Evolutionary conservation across 2,113 vertebrate species (phyloP).

Genomic region (Myrmophylax atrothorax): DNA sequence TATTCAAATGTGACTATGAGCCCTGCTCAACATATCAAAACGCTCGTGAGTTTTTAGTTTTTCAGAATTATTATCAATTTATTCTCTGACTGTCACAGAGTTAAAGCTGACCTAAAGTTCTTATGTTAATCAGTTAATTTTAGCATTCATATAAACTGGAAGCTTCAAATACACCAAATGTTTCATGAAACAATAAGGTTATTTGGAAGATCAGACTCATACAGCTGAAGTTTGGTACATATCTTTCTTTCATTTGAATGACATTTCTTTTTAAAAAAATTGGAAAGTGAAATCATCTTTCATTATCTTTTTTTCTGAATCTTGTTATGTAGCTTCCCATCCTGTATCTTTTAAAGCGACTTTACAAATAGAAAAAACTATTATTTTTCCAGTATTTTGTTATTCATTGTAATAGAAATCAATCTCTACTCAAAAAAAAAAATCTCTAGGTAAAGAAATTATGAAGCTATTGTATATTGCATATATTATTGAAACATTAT

Average conservation of each 20-base stretch:
- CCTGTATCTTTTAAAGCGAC: neutral
- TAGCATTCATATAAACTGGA: neutral
- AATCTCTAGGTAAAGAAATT: neutral
- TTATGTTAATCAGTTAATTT: neutral
- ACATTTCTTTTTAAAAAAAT: neutral
- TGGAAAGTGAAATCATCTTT: neutral
- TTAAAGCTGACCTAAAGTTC: neutral
- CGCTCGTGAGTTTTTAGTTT: neutral
- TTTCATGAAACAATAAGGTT: neutral
- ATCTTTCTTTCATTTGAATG: neutral
- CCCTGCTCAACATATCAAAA: neutral
- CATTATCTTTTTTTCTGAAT: neutral
- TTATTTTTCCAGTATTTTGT: neutral
- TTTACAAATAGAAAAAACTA: neutral
- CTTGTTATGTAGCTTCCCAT: neutral
- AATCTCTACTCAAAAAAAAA: neutral
- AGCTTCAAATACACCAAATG: neutral
- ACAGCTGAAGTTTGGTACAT: neutral
- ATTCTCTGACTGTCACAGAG: neutral
- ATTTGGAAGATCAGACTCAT: neutral
- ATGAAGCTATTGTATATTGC: neutral
- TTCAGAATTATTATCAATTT: neutral
- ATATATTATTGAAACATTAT: neutral
- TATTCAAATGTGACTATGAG: neutral
- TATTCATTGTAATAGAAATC: neutral